Evolutionary conservation across 2,113 vertebrate species (phyloP), one percentile per base, ranked within the genome.

Genomic region (Beaufortia kweichowensis): DNA sequence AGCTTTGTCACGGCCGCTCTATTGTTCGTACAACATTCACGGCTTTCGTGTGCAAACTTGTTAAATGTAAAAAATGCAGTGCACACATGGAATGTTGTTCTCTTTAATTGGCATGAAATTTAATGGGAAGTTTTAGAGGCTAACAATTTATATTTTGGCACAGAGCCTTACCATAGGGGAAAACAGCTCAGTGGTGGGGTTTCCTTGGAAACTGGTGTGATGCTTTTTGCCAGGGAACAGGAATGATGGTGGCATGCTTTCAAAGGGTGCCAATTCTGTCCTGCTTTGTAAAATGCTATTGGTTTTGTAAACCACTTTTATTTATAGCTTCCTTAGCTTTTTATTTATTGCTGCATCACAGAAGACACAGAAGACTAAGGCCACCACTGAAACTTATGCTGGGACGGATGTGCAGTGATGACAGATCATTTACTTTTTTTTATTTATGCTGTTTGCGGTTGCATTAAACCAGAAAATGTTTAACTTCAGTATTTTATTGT

Each of bases 21-120:
- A 83, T 82, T 84, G 84, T 72, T 81, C 84, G 84, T 85, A 82
- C 78, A 70, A 76, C 64, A 39, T 35, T 53, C 59, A n/a, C 53
- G 28, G 77, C 33, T 78, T 74, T 81, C 65, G 73, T 56, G 46
- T 75, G 76, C 70, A 64, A 64, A 82, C 64, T 62, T 80, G 80
- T 85, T 77, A 78, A 24, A 39, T 21, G 59, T 60, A 72, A 69
- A n/a, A 62, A 68, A 78, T 63, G 70, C 70, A 59, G 23, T 39
- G 28, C 48, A 57, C 48, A 17, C 56, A 67, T 64, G 80, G 63
- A 81, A 61, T 46, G 59, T 82, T 85, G 82, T 71, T 68, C 76
- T 83, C 78, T 86, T 84, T 83, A 86, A 83, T 86, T 88, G 81
- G 82, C 78, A 84, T 71, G 79, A 79, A 89, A 83, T 87, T 86